Evolutionary conservation across 2,797 vertebrate genomes (phyloP).

Genomic region (Lepus townsendii): DNA sequence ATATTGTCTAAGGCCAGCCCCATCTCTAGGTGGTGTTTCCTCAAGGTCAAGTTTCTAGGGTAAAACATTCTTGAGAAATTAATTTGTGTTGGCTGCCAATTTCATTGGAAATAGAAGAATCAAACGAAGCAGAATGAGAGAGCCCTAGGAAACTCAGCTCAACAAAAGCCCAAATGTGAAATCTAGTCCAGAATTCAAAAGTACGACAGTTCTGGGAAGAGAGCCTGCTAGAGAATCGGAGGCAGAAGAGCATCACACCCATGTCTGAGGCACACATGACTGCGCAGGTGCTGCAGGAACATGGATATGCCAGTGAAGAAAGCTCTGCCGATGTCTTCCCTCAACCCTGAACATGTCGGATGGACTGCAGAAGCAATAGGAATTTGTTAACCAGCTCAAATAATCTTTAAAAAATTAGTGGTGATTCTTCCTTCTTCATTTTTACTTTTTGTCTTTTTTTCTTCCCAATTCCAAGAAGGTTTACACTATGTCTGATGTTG

Average conservation of each 20-base stretch:
- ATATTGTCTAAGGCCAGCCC: background rate
- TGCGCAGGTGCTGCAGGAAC: background rate
- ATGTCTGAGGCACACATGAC: background rate
- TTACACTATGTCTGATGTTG: slow-evolving; percentile 35
- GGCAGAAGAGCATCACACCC: background rate
- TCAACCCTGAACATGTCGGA: background rate
- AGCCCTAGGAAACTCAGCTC: slow-evolving; percentile 27
- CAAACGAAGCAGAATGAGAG: slow-evolving; percentile 48
- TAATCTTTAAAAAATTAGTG: slow-evolving; percentile 9
- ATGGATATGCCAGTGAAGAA: background rate
- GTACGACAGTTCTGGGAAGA: background rate
- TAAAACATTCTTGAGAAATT: slow-evolving; percentile 54
- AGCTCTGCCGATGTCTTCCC: background rate
- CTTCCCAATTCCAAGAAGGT: slow-evolving; percentile 34
- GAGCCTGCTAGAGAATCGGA: background rate
- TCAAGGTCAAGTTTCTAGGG: slow-evolving; percentile 48
- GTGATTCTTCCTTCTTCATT: background rate
- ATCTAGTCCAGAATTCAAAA: background rate
- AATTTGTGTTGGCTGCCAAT: slow-evolving; percentile 48
- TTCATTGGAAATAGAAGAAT: slow-evolving; percentile 53
- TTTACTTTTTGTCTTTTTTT: slow-evolving; percentile 28
- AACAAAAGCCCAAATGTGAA: background rate
- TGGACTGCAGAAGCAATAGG: slow-evolving; percentile 19
- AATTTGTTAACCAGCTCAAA: slow-evolving; percentile 64
- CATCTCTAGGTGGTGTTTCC: slow-evolving; percentile 4